Conservation (phyloP, 64 coral and sea anemone genomes). For the Stichodactyla mertensii region DNA sequence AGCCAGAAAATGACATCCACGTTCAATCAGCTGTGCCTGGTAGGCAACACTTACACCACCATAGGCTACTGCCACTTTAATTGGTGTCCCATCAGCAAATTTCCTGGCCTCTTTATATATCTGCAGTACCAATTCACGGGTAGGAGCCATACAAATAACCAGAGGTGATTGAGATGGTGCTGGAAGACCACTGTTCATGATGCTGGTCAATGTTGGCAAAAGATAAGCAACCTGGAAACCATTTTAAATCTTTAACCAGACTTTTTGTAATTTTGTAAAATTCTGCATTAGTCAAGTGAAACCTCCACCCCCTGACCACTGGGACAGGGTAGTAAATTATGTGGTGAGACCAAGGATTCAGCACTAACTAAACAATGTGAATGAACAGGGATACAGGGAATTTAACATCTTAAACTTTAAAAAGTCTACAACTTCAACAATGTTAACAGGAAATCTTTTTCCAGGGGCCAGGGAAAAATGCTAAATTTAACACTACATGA, state of each 20-base stretch:
- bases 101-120: conserved; percentile 78
- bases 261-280: too few relatives aligned
- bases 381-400: too few relatives aligned
- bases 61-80: conserved; percentile 69
- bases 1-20: conserved; percentile 84
- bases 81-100: conserved; percentile 67
- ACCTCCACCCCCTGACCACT: too few relatives aligned
- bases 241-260: not conserved
- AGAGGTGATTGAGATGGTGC: conserved; percentile 60
- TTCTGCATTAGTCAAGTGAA: too few relatives aligned
- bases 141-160: conserved; percentile 85
- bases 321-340: too few relatives aligned
- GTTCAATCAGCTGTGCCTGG: conserved; percentile 55
- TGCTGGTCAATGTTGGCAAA: conserved; percentile 65
- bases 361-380: too few relatives aligned
- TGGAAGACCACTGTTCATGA: conserved; percentile 62
- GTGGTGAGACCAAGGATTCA: too few relatives aligned
- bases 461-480: too few relatives aligned
- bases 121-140: conserved; percentile 83
- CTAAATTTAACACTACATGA: too few relatives aligned
- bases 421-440: too few relatives aligned
- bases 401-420: too few relatives aligned
- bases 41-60: conserved; percentile 84
- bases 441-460: too few relatives aligned
- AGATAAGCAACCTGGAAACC: conserved; percentile 70